Conservation (phyloP, 2,888 invertebrate species). For the Sminthurinus aureus region DNA sequence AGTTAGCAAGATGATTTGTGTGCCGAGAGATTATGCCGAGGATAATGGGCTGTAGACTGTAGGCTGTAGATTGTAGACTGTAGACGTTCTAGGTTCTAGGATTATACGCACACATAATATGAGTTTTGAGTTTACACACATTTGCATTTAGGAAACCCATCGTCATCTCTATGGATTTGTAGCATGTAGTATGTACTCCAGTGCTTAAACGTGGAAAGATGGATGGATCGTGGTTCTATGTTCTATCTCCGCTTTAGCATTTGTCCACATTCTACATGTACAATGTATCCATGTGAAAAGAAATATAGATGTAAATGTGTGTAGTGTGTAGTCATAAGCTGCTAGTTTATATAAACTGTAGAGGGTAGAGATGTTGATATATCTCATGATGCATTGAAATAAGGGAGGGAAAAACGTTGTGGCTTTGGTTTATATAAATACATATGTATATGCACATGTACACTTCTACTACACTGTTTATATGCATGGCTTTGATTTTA, state of each 20-base stretch:
- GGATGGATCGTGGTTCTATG: background rate
- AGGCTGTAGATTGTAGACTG: slow-evolving; percentile 40
- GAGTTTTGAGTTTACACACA: no score
- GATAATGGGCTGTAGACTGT: slow-evolving; percentile 45
- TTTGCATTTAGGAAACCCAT: slow-evolving; percentile 16
- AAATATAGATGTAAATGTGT: no score
- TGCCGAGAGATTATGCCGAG: slow-evolving; percentile 40
- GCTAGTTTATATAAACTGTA: no score
- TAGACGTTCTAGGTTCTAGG: slow-evolving; percentile 38
- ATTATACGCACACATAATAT: slow-evolving; percentile 26
- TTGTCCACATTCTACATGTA: background rate
- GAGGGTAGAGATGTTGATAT: background rate
- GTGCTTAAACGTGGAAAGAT: no score
- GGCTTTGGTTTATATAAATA: background rate
- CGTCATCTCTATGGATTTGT: background rate
- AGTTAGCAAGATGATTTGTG: slow-evolving; percentile 46
- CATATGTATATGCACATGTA: background rate
- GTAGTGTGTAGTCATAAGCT: no score
- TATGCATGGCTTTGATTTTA: background rate
- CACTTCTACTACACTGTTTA: background rate
- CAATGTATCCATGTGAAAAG: no score
- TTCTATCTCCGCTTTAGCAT: background rate
- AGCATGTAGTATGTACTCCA: background rate
- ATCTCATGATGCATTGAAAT: background rate
- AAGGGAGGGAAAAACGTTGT: background rate